phyloP scores from a whole-genome alignment of 2,888 invertebrate genomes.

The Eulithis prunata region DNA sequence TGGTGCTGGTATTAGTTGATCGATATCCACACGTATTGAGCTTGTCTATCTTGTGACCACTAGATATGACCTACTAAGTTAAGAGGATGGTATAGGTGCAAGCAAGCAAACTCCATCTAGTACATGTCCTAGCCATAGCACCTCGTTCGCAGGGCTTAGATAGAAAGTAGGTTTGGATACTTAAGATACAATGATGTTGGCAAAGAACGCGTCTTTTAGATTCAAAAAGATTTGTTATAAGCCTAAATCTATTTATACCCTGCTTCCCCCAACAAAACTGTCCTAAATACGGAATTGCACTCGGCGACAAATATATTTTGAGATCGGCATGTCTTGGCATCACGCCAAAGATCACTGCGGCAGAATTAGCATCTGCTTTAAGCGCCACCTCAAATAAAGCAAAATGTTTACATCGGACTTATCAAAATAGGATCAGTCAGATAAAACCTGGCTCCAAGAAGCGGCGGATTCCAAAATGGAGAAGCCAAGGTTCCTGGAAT shows the following conservation, averaged over 20 bases:
- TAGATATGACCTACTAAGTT: too few species aligned
- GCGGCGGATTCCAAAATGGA: neutral
- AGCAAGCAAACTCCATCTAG: too few species aligned
- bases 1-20: too few species aligned
- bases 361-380: constrained; percentile 65
- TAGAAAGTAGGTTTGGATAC: too few species aligned
- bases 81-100: too few species aligned
- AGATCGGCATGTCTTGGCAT: constrained; percentile 71
- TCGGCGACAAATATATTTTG: constrained; percentile 71
- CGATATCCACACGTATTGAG: too few species aligned
- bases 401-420: constrained; percentile 41
- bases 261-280: constrained; percentile 72
- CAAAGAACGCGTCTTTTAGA: too few species aligned
- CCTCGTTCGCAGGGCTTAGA: too few species aligned
- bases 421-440: constrained; percentile 37
- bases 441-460: constrained; percentile 1
- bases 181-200: too few species aligned
- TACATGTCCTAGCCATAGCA: too few species aligned
- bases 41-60: too few species aligned
- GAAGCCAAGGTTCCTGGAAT: neutral
- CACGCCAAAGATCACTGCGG: constrained; percentile 68
- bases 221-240: neutral
- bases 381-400: constrained; percentile 60
- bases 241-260: constrained; percentile 51
- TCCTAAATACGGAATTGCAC: constrained; percentile 77